Percentiles rank a stretch among this genome's conserved stretches.
These are phyloP conservation scores for Rhinophrynus dorsalis DNA, from an alignment of 2,797 vertebrate genomes.

Conservation along the genomic window DNA sequence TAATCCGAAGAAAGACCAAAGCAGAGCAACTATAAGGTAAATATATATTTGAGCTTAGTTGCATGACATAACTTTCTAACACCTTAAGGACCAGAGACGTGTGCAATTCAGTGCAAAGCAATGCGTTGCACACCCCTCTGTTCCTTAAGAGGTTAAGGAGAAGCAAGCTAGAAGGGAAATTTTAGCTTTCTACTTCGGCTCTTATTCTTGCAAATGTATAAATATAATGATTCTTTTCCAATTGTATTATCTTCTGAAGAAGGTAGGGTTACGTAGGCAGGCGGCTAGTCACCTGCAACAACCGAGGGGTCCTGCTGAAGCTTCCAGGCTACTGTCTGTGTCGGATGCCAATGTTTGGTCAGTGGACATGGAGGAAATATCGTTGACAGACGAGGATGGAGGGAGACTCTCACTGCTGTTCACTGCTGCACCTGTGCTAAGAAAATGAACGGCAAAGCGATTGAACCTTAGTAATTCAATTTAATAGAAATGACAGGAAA, in stretches of 20 bases:
- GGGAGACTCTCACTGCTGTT: slow-evolving; percentile 99
- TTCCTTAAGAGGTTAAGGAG: too few relatives aligned
- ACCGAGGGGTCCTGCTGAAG: slow-evolving; percentile 95
- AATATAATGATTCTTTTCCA: slow-evolving; percentile 52
- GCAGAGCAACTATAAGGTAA: slow-evolving; percentile 96
- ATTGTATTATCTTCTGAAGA: slow-evolving; percentile 93
- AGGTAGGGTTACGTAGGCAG: slow-evolving; percentile 98
- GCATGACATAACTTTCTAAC: slow-evolving; percentile 67
- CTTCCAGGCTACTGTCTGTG: slow-evolving; percentile 99
- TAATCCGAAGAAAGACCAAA: slow-evolving; percentile 84
- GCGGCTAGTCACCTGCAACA: slow-evolving; percentile 99
- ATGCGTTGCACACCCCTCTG: too few relatives aligned
- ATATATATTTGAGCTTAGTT: slow-evolving; percentile 86
- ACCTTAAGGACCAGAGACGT: too few relatives aligned
- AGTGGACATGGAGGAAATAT: slow-evolving; percentile 99
- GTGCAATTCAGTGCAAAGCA: too few relatives aligned
- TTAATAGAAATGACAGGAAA: too few relatives aligned
- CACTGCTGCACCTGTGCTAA: slow-evolving; percentile 99
- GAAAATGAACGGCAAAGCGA: slow-evolving; percentile 91
- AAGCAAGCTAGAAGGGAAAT: slow-evolving; percentile 83
- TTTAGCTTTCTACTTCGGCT: slow-evolving; percentile 63
- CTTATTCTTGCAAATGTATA: slow-evolving; percentile 56
- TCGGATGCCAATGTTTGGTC: slow-evolving; percentile 99
- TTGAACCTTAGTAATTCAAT: slow-evolving; percentile 77
- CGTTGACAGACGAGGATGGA: slow-evolving; percentile 96